Evolutionary conservation across 2,113 vertebrate species (phyloP).

Genomic region (Hypomesus transpacificus): DNA sequence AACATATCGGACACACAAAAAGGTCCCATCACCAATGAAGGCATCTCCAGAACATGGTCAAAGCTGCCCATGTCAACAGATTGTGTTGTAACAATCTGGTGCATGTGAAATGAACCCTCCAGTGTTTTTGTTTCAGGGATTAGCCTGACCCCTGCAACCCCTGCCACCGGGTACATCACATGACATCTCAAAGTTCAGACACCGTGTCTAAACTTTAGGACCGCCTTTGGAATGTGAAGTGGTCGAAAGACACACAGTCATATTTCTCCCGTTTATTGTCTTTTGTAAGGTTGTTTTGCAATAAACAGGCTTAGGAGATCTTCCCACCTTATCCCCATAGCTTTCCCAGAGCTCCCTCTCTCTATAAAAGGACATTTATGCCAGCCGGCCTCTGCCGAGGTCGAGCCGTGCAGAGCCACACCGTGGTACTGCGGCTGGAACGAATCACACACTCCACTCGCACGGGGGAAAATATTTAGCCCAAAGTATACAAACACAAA

Average conservation of each 20-base stretch:
- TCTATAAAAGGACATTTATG: constrained; percentile 71
- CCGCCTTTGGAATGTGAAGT: constrained; percentile 27
- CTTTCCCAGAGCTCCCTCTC: neutral
- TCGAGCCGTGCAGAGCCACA: neutral
- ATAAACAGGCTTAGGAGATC: neutral
- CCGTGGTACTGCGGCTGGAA: constrained; percentile 25
- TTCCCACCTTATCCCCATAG: neutral
- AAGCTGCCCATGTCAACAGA: neutral
- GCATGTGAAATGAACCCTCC: neutral
- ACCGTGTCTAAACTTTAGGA: neutral
- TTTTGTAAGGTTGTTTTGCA: constrained; percentile 2
- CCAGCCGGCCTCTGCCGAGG: constrained; percentile 18
- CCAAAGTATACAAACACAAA: constrained; percentile 4
- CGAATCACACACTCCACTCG: constrained; percentile 18
- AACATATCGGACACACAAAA: neutral
- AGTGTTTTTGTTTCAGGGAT: constrained; percentile 36
- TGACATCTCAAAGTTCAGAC: constrained; percentile 29
- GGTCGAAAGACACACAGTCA: constrained; percentile 26
- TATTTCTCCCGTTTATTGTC: constrained; percentile 37
- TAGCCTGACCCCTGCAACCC: constrained; percentile 13
- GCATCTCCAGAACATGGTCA: no score
- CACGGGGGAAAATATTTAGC: constrained; percentile 22
- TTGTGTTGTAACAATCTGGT: neutral
- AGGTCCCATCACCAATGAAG: no score
- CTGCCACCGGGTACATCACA: constrained; percentile 50